These are phyloP conservation scores for Micromussa lordhowensis DNA, from an alignment of 92 coral and sea anemone genomes.

Conservation along the genomic window DNA sequence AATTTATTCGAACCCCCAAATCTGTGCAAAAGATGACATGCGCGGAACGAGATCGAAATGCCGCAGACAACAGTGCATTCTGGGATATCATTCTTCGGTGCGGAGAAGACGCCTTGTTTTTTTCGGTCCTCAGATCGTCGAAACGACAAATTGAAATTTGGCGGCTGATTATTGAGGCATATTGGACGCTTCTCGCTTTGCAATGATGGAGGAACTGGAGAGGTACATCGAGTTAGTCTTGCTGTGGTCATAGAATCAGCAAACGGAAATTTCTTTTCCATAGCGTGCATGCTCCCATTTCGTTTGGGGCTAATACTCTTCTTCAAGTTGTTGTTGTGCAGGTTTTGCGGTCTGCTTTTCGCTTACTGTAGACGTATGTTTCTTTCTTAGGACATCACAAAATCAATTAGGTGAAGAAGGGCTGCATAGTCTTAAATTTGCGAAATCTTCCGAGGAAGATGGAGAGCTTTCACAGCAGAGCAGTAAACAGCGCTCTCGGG, in stretches of 20 bases:
- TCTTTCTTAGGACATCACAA: background rate
- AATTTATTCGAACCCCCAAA: background rate
- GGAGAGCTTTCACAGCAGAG: background rate
- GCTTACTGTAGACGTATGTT: background rate
- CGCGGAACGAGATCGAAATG: background rate
- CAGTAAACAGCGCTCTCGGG: background rate
- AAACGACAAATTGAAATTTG: background rate
- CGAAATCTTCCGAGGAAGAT: background rate
- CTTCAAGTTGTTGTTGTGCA: background rate
- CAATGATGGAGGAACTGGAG: constrained; percentile 19
- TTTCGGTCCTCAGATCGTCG: constrained; percentile 25
- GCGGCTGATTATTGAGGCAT: background rate
- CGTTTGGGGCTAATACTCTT: background rate
- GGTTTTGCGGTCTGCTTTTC: background rate
- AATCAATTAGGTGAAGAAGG: constrained; percentile 10
- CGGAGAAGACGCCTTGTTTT: constrained; percentile 53
- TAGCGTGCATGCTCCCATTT: background rate
- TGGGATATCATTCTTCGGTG: constrained; percentile 38
- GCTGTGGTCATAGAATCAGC: background rate
- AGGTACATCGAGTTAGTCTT: constrained; percentile 2
- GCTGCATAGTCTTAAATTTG: background rate
- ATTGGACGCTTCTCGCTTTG: background rate
- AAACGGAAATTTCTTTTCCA: background rate
- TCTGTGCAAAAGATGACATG: constrained; percentile 7
- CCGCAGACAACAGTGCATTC: background rate